A percentile compares a stretch with the other conserved stretches of the same genome.
phyloP scores from a whole-genome alignment of 2,888 invertebrate species.

The Campopleginae sp. region DNA sequence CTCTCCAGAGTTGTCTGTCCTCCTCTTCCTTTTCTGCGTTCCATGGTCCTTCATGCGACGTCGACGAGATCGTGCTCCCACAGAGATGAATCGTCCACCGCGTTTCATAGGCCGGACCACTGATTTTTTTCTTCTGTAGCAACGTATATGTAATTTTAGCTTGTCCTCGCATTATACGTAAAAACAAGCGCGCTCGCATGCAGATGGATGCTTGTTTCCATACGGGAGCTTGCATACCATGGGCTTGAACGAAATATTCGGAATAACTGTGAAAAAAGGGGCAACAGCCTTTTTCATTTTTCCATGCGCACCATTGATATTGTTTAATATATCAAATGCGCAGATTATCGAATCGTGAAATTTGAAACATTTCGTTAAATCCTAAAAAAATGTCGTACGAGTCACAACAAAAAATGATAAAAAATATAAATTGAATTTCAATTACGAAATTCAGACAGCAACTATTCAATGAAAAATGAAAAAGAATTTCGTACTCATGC shows the following conservation, averaged over 20 bases:
- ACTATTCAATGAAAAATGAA: not conserved
- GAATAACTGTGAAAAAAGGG: not conserved
- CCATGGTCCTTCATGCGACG: slow-evolving; percentile 12
- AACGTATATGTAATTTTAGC: slow-evolving; percentile 19
- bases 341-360: not conserved
- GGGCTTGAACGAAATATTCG: slow-evolving; percentile 19
- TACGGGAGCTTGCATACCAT: slow-evolving; percentile 8
- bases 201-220: slow-evolving; percentile 26
- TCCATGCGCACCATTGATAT: not conserved
- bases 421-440: not conserved
- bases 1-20: slow-evolving; percentile 55
- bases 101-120: not conserved
- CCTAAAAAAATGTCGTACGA: not conserved
- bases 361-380: not conserved
- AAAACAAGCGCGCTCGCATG: slow-evolving; percentile 7
- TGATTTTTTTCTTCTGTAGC: slow-evolving; percentile 24
- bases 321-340: not conserved
- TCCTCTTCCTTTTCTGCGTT: not conserved
- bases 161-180: not conserved
- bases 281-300: not conserved
- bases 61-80: not conserved
- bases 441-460: not conserved
- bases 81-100: slow-evolving; percentile 19
- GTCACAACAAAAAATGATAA: not conserved
- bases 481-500: not conserved